A percentile compares a stretch with the other conserved stretches of the same genome.
Evolutionary conservation across 1,140 invertebrate genomes (phyloP).

Genomic region (Diuraphis noxia): DNA sequence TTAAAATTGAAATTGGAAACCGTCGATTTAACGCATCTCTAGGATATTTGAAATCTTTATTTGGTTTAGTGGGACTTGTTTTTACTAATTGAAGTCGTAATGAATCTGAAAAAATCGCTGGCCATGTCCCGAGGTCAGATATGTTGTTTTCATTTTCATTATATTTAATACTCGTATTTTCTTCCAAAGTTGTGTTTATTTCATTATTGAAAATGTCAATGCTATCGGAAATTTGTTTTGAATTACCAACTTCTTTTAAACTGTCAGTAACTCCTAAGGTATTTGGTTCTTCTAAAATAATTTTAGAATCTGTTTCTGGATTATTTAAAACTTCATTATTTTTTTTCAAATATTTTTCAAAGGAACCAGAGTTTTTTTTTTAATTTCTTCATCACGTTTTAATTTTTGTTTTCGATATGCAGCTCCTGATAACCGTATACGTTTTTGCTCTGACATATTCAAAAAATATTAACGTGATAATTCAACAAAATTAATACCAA

Average conservation of each 20-base stretch:
- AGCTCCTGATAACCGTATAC: conserved; percentile 16
- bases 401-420: conserved; percentile 4
- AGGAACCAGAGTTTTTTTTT: conserved; percentile 27
- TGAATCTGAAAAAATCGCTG: background rate
- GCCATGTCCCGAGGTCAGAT: background rate
- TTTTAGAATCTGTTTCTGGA: background rate
- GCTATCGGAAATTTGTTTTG: background rate
- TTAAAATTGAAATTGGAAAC: conserved; percentile 17
- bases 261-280: conserved; percentile 7
- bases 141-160: background rate
- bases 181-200: background rate
- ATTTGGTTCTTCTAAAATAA: conserved; percentile 11
- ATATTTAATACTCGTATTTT: background rate
- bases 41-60: conserved; percentile 16
- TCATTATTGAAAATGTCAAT: background rate
- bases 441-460: conserved; percentile 1
- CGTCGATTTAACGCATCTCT: conserved; percentile 11
- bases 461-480: conserved; percentile 10
- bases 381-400: conserved; percentile 24
- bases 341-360: conserved; percentile 16
- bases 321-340: conserved; percentile 4
- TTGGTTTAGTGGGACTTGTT: background rate
- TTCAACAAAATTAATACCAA: background rate
- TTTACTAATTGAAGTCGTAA: conserved; percentile 13
- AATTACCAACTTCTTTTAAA: background rate